Evolutionary conservation across 2,888 invertebrate genomes (phyloP).

Genomic region (Ectobius pallidus): DNA sequence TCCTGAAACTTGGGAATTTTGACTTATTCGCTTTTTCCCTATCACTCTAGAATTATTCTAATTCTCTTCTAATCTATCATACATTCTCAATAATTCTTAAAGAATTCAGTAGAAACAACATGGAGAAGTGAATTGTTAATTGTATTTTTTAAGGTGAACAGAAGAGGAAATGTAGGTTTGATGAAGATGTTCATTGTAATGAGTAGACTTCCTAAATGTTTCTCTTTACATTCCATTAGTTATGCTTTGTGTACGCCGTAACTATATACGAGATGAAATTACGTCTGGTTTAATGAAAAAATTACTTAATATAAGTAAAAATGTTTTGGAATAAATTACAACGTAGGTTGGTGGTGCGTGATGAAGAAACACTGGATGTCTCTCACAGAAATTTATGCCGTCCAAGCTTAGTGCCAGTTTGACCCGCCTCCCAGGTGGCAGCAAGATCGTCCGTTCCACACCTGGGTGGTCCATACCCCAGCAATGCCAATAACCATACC

Average conservation of each 20-base stretch:
- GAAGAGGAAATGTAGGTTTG: neutral
- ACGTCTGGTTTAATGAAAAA: constrained; percentile 18
- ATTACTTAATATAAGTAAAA: constrained; percentile 24
- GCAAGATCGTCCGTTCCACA: constrained; percentile 38
- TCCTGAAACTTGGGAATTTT: too few relatives aligned
- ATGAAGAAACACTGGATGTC: constrained; percentile 19
- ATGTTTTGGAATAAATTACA: constrained; percentile 25
- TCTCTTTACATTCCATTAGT: neutral
- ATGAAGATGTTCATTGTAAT: neutral
- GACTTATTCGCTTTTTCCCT: too few relatives aligned
- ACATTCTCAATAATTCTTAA: too few relatives aligned
- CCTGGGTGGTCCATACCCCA: constrained; percentile 41
- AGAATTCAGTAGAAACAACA: too few relatives aligned
- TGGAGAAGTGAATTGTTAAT: too few relatives aligned
- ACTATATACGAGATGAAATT: neutral
- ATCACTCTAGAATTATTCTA: too few relatives aligned
- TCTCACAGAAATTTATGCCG: constrained; percentile 34
- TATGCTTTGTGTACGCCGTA: too few relatives aligned
- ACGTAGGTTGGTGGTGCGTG: neutral
- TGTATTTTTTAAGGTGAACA: too few relatives aligned
- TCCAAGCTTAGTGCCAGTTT: constrained; percentile 37
- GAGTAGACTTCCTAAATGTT: neutral
- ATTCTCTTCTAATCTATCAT: too few relatives aligned
- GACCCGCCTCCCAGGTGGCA: constrained; percentile 42
- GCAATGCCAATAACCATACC: constrained; percentile 34